Percentiles rank a stretch among this genome's conserved stretches.
Evolutionary conservation across 2,113 vertebrate genomes (phyloP).

Genomic region (Rhea pennata): DNA sequence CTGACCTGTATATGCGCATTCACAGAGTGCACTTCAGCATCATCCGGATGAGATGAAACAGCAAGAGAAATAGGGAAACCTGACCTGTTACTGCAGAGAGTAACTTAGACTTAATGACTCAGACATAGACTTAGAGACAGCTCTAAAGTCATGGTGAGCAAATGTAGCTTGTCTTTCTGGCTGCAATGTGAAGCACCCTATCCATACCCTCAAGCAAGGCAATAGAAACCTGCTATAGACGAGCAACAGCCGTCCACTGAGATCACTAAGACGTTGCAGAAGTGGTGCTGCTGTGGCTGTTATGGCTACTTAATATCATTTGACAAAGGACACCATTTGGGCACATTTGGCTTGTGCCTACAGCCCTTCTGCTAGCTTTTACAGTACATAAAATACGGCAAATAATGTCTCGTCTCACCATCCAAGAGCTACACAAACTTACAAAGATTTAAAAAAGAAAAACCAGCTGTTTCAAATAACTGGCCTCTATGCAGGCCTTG

Average conservation of each 20-base stretch:
- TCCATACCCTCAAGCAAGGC: not conserved
- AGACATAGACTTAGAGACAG: not conserved
- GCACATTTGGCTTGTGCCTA: not conserved
- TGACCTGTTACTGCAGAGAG: not conserved
- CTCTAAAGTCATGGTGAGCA: not conserved
- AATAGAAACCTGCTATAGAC: not conserved
- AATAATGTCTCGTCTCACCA: not conserved
- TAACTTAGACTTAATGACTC: not conserved
- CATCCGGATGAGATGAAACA: not conserved
- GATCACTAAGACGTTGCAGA: not conserved
- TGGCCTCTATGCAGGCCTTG: rapidly evolving
- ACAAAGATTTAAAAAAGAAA: not conserved
- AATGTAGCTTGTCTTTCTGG: not conserved
- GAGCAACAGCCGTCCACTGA: not conserved
- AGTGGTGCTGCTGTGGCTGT: not conserved
- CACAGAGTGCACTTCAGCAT: not conserved
- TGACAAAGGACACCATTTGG: not conserved
- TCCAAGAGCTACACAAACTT: not conserved
- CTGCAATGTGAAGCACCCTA: rapidly evolving
- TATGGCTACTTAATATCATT: not conserved
- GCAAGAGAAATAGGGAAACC: not conserved
- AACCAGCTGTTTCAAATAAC: not conserved
- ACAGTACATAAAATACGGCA: not conserved
- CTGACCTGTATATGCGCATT: not conserved
- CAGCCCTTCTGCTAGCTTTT: not conserved